Evolutionary conservation across 2,113 vertebrate genomes (phyloP).

Genomic region (Heterotilapia buettikoferi): DNA sequence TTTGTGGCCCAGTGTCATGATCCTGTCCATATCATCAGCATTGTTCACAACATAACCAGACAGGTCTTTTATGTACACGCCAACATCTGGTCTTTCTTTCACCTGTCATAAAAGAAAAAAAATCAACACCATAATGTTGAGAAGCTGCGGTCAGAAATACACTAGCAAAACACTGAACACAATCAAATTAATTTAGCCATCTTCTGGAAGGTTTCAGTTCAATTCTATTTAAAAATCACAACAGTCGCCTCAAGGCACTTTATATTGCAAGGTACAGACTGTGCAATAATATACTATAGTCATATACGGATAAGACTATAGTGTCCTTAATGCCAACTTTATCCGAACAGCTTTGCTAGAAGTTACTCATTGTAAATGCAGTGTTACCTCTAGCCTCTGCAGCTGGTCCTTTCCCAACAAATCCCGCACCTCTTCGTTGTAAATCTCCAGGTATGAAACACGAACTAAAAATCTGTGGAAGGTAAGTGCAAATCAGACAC

Average conservation of each 20-base stretch:
- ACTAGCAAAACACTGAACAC: not conserved
- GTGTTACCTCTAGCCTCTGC: slow-evolving; percentile 89
- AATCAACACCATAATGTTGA: not conserved
- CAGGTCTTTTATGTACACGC: slow-evolving; percentile 98
- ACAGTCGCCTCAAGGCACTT: not conserved
- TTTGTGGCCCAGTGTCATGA: slow-evolving; percentile 98
- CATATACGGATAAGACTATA: not conserved
- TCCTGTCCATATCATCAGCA: slow-evolving; percentile 97
- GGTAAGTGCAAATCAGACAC: not conserved
- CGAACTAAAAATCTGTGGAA: slow-evolving; percentile 88
- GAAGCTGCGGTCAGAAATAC: not conserved
- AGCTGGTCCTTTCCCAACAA: slow-evolving; percentile 94
- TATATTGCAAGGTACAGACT: not conserved
- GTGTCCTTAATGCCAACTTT: not conserved
- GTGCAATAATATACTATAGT: not conserved
- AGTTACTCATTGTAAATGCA: not conserved
- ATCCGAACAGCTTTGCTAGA: not conserved
- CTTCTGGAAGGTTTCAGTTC: not conserved
- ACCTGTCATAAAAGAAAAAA: slow-evolving; percentile 72
- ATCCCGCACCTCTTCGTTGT: slow-evolving; percentile 96
- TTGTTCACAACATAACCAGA: slow-evolving; percentile 98
- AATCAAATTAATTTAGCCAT: not conserved
- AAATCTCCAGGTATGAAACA: slow-evolving; percentile 97
- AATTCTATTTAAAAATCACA: not conserved
- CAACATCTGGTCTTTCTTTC: slow-evolving; percentile 97